These are phyloP conservation scores for Orthosia incerta DNA, from an alignment of 2,888 invertebrate genomes.

Conservation along the genomic window DNA sequence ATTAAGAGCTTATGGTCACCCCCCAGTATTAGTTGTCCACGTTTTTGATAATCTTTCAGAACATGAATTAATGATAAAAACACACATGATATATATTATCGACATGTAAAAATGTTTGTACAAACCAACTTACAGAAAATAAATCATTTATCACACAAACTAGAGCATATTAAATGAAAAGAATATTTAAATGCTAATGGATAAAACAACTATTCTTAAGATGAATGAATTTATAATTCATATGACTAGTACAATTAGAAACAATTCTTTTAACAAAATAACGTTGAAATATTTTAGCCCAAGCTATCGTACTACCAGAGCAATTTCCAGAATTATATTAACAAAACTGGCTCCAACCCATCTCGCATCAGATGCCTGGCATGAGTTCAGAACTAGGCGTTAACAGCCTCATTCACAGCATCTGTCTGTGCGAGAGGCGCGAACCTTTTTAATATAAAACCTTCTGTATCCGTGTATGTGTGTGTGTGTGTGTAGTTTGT, in stretches of 20 bases:
- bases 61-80: too few species aligned
- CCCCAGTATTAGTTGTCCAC: too few species aligned
- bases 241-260: neutral
- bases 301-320: neutral
- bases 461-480: conserved; percentile 36
- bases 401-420: conserved; percentile 84
- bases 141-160: too few species aligned
- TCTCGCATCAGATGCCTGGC: conserved; percentile 79
- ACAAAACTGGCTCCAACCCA: conserved; percentile 79
- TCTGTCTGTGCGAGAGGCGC: conserved; percentile 78
- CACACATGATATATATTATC: too few species aligned
- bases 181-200: too few species aligned
- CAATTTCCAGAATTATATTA: conserved; percentile 69
- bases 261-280: neutral
- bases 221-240: neutral
- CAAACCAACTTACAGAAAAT: too few species aligned
- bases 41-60: too few species aligned
- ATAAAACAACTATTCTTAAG: too few species aligned
- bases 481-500: conserved; percentile 11
- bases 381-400: conserved; percentile 84
- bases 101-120: too few species aligned
- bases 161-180: too few species aligned
- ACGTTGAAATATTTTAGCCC: neutral
- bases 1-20: too few species aligned
- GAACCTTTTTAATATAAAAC: conserved; percentile 84